Base-by-base conservation (phyloP, 1,140 invertebrate genomes). In the Antheraea mylitta region DNA sequence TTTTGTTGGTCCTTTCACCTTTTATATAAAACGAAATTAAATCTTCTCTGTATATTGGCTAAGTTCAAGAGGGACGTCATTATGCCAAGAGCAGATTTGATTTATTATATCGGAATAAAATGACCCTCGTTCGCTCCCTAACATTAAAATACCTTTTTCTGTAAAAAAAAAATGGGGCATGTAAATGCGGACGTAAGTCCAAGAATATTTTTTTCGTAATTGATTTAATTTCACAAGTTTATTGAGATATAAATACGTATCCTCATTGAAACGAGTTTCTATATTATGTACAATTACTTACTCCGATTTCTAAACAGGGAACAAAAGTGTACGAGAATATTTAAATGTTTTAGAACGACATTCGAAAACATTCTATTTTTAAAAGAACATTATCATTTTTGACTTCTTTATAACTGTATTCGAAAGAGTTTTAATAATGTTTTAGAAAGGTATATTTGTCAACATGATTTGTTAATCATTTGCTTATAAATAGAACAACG, bases 101-200 rank as follows among this genome's bases (percentile, higher is more conserved):
- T 77, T 77, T 74, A 74, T 77, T 69, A 73, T 64, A 70, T 69
- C 68, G 71, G 73, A 67, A 71, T 76, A 68, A 77, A 77, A 77
- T 74, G 72, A 64, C 66, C 66, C 71, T 71, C 69, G 62, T 69
- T 66, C 58, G 63, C 45, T 42, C 45, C 38, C 67, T 68, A 66
- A 65, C 71, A 62, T 66, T 71, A 72, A 77, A 77, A 72, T 70
- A 68, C 70, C 73, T 74, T 74, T 72, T 74, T 64, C 68, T 74
- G 58, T 62, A n/a, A 16, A 42, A 37, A n/a, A n/a, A 59, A 69
- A 70, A 66, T 74, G 69, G 61, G 69, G 70, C 70, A 74, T 62
- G 68, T 71, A 74, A 74, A 74, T 77, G 69, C 69, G 69, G 72
- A 71, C 72, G 74, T 65, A 72, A 69, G 70, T 72, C 69, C 63